Conservation (phyloP, 2,113 vertebrate genomes). For the Sturnus vulgaris region DNA sequence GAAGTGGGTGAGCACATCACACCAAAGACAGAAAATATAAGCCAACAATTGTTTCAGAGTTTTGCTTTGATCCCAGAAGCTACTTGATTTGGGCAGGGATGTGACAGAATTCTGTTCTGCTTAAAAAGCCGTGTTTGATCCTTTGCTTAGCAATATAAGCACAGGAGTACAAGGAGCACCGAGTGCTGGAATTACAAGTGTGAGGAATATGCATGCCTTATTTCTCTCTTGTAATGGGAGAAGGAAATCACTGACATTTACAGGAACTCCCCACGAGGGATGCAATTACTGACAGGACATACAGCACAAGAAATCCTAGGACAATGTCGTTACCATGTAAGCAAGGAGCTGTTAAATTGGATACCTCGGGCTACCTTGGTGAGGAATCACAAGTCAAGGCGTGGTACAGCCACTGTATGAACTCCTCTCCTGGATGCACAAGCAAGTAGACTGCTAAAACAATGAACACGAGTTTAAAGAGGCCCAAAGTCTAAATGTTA, state of each 20-base stretch:
- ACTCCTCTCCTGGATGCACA: slow-evolving; percentile 47
- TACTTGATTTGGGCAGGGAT: not conserved
- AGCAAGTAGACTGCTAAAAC: slow-evolving; percentile 41
- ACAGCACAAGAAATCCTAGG: slow-evolving; percentile 39
- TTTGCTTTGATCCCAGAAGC: slow-evolving; percentile 22
- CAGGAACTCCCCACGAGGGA: slow-evolving; percentile 19
- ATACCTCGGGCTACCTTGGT: slow-evolving; percentile 35
- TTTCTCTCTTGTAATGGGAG: slow-evolving; percentile 59
- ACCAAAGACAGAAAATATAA: slow-evolving; percentile 26
- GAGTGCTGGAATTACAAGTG: slow-evolving; percentile 37
- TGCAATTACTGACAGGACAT: slow-evolving; percentile 24
- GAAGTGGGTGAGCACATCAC: slow-evolving; percentile 22
- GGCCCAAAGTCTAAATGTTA: not conserved
- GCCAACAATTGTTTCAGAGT: not conserved
- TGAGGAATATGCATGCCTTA: slow-evolving; percentile 48
- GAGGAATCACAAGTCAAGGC: slow-evolving; percentile 54
- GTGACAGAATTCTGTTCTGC: not conserved
- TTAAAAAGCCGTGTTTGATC: not conserved
- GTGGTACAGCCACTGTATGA: slow-evolving; percentile 22
- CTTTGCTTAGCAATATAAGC: slow-evolving; percentile 42
- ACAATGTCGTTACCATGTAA: not conserved
- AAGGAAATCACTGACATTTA: not conserved
- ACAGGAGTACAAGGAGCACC: slow-evolving; percentile 29
- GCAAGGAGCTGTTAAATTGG: slow-evolving; percentile 32
- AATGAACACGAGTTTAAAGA: not conserved